Conservation (phyloP, 2,888 invertebrate species). For the Automeris io region DNA sequence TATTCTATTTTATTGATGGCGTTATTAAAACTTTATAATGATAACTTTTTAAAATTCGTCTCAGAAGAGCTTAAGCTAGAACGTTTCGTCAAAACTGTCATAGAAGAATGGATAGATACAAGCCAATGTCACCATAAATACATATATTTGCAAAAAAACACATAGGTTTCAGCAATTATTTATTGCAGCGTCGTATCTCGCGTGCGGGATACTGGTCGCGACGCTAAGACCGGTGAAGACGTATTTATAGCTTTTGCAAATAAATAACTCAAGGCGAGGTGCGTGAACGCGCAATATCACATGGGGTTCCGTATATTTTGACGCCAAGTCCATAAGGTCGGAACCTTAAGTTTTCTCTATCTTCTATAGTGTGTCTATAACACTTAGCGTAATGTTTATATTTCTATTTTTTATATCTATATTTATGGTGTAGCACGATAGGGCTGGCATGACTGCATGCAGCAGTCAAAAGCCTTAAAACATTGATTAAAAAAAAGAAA, state of each 20-base stretch:
- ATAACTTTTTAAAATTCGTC: too few relatives aligned
- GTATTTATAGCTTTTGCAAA: slow-evolving; percentile 38
- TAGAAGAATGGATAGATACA: background rate
- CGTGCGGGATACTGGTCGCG: slow-evolving; percentile 8
- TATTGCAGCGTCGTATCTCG: slow-evolving; percentile 4
- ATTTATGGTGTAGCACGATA: too few relatives aligned
- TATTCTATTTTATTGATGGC: too few relatives aligned
- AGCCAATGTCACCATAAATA: background rate
- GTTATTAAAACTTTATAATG: too few relatives aligned
- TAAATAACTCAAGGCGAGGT: slow-evolving; percentile 35
- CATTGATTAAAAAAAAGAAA: too few relatives aligned
- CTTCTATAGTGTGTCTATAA: too few relatives aligned
- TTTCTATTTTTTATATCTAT: too few relatives aligned
- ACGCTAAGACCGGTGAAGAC: slow-evolving; percentile 38
- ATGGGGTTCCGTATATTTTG: background rate
- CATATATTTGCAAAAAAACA: background rate
- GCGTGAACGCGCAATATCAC: slow-evolving; percentile 14
- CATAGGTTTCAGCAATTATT: slow-evolving; percentile 1
- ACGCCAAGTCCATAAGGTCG: background rate
- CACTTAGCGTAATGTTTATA: background rate
- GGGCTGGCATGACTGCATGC: too few relatives aligned
- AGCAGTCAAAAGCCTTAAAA: too few relatives aligned
- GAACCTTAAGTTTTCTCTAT: background rate
- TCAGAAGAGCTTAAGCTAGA: too few relatives aligned
- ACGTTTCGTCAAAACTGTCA: background rate